A percentile compares a stretch with the other conserved stretches of the same genome.
These are phyloP conservation scores for Lonchura striata DNA, from an alignment of 2,113 vertebrate genomes.

Conservation along the genomic window DNA sequence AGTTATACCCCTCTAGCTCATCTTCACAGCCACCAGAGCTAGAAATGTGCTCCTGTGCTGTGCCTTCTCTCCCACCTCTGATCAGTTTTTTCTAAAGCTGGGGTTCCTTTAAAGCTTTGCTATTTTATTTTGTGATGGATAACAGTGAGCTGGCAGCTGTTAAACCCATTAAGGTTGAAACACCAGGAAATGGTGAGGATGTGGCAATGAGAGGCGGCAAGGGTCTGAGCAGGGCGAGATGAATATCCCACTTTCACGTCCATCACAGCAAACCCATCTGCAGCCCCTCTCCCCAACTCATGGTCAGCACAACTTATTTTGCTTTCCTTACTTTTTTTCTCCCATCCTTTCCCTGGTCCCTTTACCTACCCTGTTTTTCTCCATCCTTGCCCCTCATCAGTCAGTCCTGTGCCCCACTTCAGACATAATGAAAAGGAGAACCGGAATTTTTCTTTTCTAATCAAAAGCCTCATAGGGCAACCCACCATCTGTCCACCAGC, in stretches of 20 bases:
- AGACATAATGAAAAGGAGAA: not conserved
- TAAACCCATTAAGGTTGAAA: slow-evolving; percentile 57
- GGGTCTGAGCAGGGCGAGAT: not conserved
- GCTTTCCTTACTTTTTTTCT: not conserved
- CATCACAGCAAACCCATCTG: not conserved
- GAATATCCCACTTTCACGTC: not conserved
- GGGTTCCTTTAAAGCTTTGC: not conserved
- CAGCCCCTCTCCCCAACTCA: not conserved
- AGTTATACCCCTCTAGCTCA: not conserved
- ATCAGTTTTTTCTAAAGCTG: not conserved
- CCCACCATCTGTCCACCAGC: not conserved
- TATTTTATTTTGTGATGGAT: slow-evolving; percentile 37
- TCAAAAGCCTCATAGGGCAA: not conserved
- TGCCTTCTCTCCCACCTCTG: not conserved
- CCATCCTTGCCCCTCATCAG: not conserved
- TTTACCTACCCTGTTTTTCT: not conserved
- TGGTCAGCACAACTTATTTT: not conserved
- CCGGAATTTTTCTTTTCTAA: not conserved
- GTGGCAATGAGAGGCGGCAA: not conserved
- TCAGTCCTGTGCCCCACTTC: not conserved
- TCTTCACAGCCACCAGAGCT: not conserved
- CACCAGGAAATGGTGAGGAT: slow-evolving; percentile 22
- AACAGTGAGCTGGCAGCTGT: slow-evolving; percentile 51
- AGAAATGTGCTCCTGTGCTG: not conserved
- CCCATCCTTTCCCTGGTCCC: not conserved